These are phyloP conservation scores for Pygocentrus nattereri DNA, from an alignment of 2,797 vertebrate species.

Conservation along the genomic window DNA sequence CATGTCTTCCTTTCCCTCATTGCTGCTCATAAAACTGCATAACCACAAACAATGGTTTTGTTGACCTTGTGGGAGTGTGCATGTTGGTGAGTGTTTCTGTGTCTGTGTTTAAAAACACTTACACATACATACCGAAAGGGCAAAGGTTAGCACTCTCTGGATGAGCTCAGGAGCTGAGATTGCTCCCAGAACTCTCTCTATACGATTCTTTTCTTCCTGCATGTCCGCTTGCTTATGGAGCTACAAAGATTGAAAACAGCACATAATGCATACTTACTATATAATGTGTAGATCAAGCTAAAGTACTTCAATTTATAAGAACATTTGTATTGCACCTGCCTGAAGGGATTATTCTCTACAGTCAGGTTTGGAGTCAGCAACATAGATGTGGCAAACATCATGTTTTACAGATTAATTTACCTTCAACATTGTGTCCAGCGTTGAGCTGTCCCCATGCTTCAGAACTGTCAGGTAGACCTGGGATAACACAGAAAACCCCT, in stretches of 20 bases:
- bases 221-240: constrained; percentile 98
- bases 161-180: constrained; percentile 94
- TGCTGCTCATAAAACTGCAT: constrained; percentile 19
- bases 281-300: background rate
- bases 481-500: constrained; percentile 33
- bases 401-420: constrained; percentile 67
- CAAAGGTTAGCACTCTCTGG: constrained; percentile 95
- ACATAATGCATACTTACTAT: background rate
- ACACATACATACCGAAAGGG: constrained; percentile 88
- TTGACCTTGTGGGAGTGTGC: background rate
- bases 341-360: background rate
- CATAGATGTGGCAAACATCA: background rate
- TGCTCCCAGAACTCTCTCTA: constrained; percentile 94
- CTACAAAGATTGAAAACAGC: constrained; percentile 67
- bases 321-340: background rate
- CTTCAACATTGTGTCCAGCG: constrained; percentile 96
- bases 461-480: constrained; percentile 96
- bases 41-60: constrained; percentile 14
- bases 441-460: constrained; percentile 92
- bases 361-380: background rate
- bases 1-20: background rate
- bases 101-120: background rate
- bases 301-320: background rate
- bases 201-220: constrained; percentile 98
- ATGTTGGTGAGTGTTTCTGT: background rate